Conservation (phyloP, 64 coral and sea anemone species). For the Stylophora pistillata region DNA sequence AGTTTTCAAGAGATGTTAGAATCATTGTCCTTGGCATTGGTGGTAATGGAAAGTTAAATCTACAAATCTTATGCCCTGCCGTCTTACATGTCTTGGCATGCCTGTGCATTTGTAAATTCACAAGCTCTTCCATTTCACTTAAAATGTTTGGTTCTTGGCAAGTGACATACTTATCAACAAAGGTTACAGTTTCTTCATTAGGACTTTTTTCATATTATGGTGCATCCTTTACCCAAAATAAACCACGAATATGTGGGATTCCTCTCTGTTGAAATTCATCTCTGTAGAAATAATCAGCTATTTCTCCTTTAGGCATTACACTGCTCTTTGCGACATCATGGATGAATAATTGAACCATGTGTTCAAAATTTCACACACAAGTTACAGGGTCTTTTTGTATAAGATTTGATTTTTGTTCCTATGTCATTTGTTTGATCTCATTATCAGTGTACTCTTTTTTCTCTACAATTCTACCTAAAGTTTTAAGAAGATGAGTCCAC, state of each 20-base stretch:
- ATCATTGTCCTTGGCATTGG: constrained; percentile 42
- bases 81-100: constrained; percentile 30
- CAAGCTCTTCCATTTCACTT: constrained; percentile 24
- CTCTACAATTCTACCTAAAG: constrained; percentile 36
- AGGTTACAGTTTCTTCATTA: constrained; percentile 23
- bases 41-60: constrained; percentile 50
- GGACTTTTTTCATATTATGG: constrained; percentile 33
- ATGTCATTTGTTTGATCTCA: constrained; percentile 2
- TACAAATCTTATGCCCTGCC: constrained; percentile 30
- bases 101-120: constrained; percentile 40
- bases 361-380: constrained; percentile 43
- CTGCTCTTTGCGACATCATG: constrained; percentile 2
- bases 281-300: constrained; percentile 28
- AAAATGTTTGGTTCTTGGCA: background rate
- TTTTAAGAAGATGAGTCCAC: constrained; percentile 60
- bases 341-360: constrained; percentile 45
- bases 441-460: constrained; percentile 44
- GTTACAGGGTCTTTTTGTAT: constrained; percentile 41
- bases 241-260: constrained; percentile 31
- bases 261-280: constrained; percentile 42
- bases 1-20: constrained; percentile 21
- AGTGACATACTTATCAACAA: constrained; percentile 54
- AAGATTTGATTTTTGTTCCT: constrained; percentile 35
- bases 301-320: constrained; percentile 21
- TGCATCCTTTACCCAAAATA: constrained; percentile 29